Evolutionary conservation across 2,888 invertebrate species (phyloP).

Genomic region (Dexiosoma caninum): DNA sequence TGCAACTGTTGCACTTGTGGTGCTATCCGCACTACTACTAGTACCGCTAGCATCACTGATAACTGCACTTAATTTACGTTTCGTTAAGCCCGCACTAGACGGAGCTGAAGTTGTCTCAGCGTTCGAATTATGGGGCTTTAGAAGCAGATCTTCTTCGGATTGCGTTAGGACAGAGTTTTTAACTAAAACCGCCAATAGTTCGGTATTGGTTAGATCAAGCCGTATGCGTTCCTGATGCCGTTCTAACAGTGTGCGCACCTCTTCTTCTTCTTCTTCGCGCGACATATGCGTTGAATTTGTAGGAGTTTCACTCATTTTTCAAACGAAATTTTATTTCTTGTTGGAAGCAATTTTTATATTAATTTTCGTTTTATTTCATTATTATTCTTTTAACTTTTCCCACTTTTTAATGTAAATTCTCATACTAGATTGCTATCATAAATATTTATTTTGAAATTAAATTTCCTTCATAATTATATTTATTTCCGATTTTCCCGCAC

Average conservation of each 20-base stretch:
- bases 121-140: conserved; percentile 69
- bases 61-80: conserved; percentile 73
- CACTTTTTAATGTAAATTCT: neutral
- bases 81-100: conserved; percentile 70
- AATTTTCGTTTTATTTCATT: conserved; percentile 22
- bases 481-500: neutral
- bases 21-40: conserved; percentile 62
- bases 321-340: neutral
- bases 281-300: conserved; percentile 69
- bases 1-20: conserved; percentile 54
- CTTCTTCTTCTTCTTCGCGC: conserved; percentile 77
- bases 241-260: conserved; percentile 81
- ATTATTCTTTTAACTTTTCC: neutral
- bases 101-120: conserved; percentile 68
- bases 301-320: conserved; percentile 52
- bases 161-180: conserved; percentile 83
- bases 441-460: neutral
- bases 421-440: neutral
- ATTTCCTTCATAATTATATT: neutral
- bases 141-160: conserved; percentile 80
- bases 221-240: conserved; percentile 82
- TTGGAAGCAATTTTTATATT: neutral
- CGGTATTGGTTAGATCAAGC: conserved; percentile 82
- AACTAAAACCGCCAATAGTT: conserved; percentile 81
- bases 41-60: conserved; percentile 70